Conservation (phyloP, 2,113 vertebrate species). For the Chlorodrepanis virens region DNA sequence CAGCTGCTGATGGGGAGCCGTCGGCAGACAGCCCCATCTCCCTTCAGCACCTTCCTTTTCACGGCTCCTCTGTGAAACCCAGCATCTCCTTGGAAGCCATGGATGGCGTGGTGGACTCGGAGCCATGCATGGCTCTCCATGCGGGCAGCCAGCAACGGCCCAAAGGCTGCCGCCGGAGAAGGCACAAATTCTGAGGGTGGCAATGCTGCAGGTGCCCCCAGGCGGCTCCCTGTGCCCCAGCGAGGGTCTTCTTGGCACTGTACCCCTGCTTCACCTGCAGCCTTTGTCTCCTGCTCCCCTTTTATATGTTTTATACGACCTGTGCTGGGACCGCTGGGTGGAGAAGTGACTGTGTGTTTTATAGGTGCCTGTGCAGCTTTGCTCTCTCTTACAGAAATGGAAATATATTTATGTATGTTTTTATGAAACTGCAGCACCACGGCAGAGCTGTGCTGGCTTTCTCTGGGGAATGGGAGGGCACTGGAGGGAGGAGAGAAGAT, state of each 20-base stretch:
- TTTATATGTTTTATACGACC: slow-evolving; percentile 69
- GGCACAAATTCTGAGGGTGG: slow-evolving; percentile 66
- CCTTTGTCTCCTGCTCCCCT: not conserved
- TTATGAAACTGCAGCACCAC: slow-evolving; percentile 71
- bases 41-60: slow-evolving; percentile 11
- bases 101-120: slow-evolving; percentile 78
- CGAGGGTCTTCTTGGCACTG: not conserved
- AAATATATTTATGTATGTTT: slow-evolving; percentile 82
- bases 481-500: not conserved
- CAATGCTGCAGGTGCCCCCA: rapidly evolving
- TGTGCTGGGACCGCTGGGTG: slow-evolving; percentile 33
- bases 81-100: slow-evolving; percentile 78
- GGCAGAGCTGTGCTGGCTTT: not conserved
- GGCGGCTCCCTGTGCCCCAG: rapidly evolving
- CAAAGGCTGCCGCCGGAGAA: slow-evolving; percentile 66
- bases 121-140: slow-evolving; percentile 40
- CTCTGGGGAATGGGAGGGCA: not conserved
- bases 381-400: slow-evolving; percentile 63
- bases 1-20: not conserved
- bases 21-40: not conserved
- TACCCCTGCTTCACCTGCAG: not conserved
- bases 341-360: slow-evolving; percentile 64
- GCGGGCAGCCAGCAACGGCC: slow-evolving; percentile 43
- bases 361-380: slow-evolving; percentile 66
- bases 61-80: slow-evolving; percentile 76